phyloP scores from a whole-genome alignment of 2,113 vertebrate genomes.

The Crotalus horridus region DNA sequence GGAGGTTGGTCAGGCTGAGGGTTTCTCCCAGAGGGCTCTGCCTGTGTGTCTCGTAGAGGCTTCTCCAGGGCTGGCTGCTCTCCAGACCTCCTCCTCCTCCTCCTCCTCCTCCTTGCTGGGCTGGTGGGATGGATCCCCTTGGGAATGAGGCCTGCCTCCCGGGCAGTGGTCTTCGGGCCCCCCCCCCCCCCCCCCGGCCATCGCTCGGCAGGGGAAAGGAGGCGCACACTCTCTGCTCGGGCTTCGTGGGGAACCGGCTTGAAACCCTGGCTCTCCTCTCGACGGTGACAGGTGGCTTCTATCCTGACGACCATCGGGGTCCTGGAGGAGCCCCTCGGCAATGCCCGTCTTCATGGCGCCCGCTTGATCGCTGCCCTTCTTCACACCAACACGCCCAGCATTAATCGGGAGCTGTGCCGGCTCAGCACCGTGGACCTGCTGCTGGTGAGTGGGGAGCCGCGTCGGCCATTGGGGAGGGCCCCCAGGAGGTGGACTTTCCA shows the following conservation, averaged over 20 bases:
- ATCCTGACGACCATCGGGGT: slow-evolving; percentile 93
- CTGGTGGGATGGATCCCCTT: neutral
- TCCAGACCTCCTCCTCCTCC: neutral
- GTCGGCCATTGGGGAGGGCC: neutral
- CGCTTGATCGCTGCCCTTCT: slow-evolving; percentile 89
- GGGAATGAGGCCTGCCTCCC: neutral
- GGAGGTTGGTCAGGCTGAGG: neutral
- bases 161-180: too few relatives aligned
- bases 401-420: slow-evolving; percentile 90
- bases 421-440: slow-evolving; percentile 88
- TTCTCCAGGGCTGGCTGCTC: neutral
- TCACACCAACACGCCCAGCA: slow-evolving; percentile 81
- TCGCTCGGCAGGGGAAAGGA: too few relatives aligned
- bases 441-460: slow-evolving; percentile 73
- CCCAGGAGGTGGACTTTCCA: neutral
- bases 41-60: neutral
- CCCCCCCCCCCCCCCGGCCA: too few relatives aligned
- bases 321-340: slow-evolving; percentile 92
- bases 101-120: neutral
- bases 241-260: fast-evolving
- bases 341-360: slow-evolving; percentile 87
- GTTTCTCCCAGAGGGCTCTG: neutral
- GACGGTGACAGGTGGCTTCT: slow-evolving; percentile 76
- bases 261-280: neutral
- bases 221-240: neutral